A percentile compares a stretch with the other conserved stretches of the same genome.
Conservation (phyloP, 1,140 invertebrate species). For the Anastatus disparis region DNA sequence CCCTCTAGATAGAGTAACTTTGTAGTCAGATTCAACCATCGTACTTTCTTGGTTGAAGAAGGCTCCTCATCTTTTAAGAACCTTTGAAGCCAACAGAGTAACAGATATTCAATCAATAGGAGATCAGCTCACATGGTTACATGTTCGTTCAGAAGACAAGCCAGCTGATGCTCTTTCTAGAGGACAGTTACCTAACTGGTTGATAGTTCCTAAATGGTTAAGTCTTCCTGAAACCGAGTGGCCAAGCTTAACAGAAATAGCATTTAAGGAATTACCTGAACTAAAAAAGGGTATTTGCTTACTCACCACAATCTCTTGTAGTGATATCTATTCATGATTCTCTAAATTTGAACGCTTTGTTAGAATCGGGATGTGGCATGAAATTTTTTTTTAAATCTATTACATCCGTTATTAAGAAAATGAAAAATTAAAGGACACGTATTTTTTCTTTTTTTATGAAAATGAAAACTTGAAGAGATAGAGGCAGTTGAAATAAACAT, state of each 20-base stretch:
- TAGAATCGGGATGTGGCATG: background rate
- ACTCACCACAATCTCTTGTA: slow-evolving; percentile 14
- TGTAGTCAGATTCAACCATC: too few relatives aligned
- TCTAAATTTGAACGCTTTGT: background rate
- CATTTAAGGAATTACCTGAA: background rate
- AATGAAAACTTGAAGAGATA: too few relatives aligned
- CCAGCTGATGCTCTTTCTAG: slow-evolving; percentile 46
- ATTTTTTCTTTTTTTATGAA: too few relatives aligned
- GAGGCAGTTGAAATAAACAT: too few relatives aligned
- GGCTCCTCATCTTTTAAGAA: background rate
- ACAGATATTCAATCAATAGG: slow-evolving; percentile 16
- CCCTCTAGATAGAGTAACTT: slow-evolving; percentile 18
- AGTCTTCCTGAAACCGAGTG: background rate
- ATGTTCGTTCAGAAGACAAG: slow-evolving; percentile 47
- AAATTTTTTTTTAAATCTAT: too few relatives aligned
- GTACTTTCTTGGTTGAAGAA: slow-evolving; percentile 8
- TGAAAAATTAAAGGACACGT: too few relatives aligned
- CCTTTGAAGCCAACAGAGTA: slow-evolving; percentile 2
- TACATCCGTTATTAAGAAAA: too few relatives aligned
- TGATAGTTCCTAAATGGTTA: background rate
- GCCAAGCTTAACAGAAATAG: background rate
- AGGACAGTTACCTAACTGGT: slow-evolving; percentile 27
- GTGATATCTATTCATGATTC: background rate
- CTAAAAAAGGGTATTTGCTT: slow-evolving; percentile 27
- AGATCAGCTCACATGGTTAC: slow-evolving; percentile 46